phyloP scores from a whole-genome alignment of 2,888 invertebrate genomes.

The Ametastegia equiseti region DNA sequence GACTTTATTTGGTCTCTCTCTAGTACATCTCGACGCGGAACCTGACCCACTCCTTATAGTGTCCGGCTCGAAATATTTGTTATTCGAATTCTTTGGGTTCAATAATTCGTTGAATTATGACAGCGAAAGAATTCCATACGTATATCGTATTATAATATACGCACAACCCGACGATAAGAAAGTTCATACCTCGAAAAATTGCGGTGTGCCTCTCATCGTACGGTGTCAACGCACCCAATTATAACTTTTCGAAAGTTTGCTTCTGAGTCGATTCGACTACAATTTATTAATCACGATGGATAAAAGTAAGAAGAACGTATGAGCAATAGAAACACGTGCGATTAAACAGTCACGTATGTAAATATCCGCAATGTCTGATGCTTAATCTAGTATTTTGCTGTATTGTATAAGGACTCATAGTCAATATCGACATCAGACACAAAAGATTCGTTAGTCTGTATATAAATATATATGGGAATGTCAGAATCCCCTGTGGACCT shows the following conservation, averaged over 20 bases:
- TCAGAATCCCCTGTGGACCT: too few relatives aligned
- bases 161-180: neutral
- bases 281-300: neutral
- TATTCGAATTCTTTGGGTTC: neutral
- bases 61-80: neutral
- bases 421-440: neutral
- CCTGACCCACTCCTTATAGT: conserved; percentile 16
- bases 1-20: neutral
- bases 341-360: neutral
- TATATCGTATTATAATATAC: neutral
- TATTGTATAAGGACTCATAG: neutral
- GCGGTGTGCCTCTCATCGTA: neutral
- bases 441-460: neutral
- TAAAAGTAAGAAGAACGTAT: neutral
- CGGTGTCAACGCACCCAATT: conserved; percentile 4
- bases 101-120: conserved; percentile 14
- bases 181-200: conserved; percentile 3
- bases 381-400: neutral
- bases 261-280: neutral
- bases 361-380: neutral
- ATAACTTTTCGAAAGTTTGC: neutral
- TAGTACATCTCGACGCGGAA: neutral
- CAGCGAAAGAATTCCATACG: neutral
- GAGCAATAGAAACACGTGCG: neutral
- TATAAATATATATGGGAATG: neutral